Percentiles rank a stretch among this genome's conserved stretches.
Conservation (phyloP, 2,888 invertebrate species). For the Latrodectus hesperus region DNA sequence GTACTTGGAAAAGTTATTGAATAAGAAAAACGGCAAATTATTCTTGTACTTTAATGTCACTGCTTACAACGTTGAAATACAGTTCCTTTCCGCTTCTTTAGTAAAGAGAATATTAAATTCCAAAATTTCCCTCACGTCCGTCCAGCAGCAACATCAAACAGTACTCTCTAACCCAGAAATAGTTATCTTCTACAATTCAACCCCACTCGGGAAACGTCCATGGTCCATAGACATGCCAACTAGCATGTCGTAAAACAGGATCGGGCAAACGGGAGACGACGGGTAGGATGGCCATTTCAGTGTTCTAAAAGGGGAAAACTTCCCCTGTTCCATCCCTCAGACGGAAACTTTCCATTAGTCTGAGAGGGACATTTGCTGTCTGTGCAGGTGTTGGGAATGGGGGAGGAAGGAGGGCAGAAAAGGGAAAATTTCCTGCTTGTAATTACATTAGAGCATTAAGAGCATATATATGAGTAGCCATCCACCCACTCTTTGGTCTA, state of each 20-base stretch:
- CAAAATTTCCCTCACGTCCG: slow-evolving; percentile 33
- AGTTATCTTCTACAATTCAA: neutral
- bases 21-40: too few relatives aligned
- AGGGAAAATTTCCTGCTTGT: slow-evolving; percentile 8
- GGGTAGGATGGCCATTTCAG: slow-evolving; percentile 21
- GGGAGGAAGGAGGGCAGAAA: neutral
- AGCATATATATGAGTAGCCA: slow-evolving; percentile 34
- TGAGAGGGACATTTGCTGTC: slow-evolving; percentile 45
- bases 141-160: neutral
- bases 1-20: too few relatives aligned
- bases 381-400: slow-evolving; percentile 34
- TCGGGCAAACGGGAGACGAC: slow-evolving; percentile 18
- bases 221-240: slow-evolving; percentile 1
- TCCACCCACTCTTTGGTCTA: slow-evolving; percentile 4
- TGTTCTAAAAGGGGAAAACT: slow-evolving; percentile 11
- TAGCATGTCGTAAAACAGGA: slow-evolving; percentile 27
- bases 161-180: neutral
- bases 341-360: slow-evolving; percentile 56
- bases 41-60: too few relatives aligned
- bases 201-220: slow-evolving; percentile 1
- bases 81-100: too few relatives aligned
- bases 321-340: slow-evolving; percentile 19
- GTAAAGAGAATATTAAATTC: neutral
- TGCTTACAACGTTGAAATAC: too few relatives aligned
- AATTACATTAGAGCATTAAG: slow-evolving; percentile 61